A percentile compares a stretch with the other conserved stretches of the same genome.
Conservation (phyloP, 2,797 vertebrate species). For the Anguilla pacifica region DNA sequence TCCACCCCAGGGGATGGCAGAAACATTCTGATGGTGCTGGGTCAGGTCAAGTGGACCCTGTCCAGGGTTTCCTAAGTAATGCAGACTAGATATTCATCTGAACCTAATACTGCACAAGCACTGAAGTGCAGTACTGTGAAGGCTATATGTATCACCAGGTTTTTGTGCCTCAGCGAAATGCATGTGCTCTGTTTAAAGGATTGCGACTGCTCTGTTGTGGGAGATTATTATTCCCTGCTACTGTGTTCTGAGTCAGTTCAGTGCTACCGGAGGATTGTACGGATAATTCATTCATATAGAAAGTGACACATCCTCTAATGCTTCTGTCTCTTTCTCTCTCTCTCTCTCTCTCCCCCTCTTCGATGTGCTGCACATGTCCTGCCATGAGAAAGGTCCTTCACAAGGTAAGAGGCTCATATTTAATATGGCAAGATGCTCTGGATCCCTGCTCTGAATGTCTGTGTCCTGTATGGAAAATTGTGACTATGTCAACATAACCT, state of each 20-base stretch:
- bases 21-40: neutral
- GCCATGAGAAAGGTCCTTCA: neutral
- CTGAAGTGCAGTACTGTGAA: neutral
- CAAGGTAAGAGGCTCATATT: conserved; percentile 5
- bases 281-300: neutral
- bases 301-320: neutral
- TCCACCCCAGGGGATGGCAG: neutral
- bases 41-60: neutral
- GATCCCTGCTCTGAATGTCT: neutral
- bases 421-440: neutral
- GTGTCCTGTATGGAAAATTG: neutral
- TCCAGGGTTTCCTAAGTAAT: neutral
- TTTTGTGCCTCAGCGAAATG: neutral
- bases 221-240: neutral
- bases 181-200: neutral
- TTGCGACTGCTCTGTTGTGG: neutral
- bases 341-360: neutral
- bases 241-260: neutral
- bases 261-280: neutral
- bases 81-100: neutral
- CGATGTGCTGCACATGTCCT: neutral
- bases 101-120: neutral
- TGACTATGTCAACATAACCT: neutral
- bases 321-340: conserved; percentile 1
- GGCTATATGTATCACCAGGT: neutral